phyloP scores from a whole-genome alignment of 1,140 invertebrate genomes.

The Aethina tumida region DNA sequence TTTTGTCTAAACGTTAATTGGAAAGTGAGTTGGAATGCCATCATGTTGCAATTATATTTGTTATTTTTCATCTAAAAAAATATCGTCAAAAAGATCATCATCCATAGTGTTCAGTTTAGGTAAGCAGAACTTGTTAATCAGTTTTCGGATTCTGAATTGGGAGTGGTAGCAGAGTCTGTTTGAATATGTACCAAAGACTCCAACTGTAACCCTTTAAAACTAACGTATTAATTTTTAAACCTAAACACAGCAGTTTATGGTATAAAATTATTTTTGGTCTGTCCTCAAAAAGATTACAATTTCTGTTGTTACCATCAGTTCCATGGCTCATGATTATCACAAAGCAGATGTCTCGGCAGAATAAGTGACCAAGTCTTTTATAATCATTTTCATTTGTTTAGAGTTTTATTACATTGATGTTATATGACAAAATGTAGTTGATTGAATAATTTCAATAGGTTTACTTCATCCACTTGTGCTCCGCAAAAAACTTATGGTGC shows the following conservation, averaged over 20 bases:
- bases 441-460: slow-evolving; percentile 42
- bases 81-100: no score
- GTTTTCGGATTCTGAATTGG: background rate
- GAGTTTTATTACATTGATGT: slow-evolving; percentile 25
- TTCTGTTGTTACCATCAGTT: slow-evolving; percentile 38
- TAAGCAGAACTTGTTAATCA: no score
- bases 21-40: no score
- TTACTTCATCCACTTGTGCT: slow-evolving; percentile 40
- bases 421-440: slow-evolving; percentile 42
- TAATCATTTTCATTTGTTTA: slow-evolving; percentile 17
- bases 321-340: slow-evolving; percentile 51
- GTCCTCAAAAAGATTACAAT: slow-evolving; percentile 45
- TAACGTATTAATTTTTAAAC: no score
- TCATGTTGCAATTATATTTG: no score
- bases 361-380: slow-evolving; percentile 10
- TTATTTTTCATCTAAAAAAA: no score
- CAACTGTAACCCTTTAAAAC: slow-evolving; percentile 10
- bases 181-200: slow-evolving; percentile 11
- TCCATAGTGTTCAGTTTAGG: no score
- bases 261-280: slow-evolving; percentile 74
- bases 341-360: slow-evolving; percentile 37
- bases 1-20: no score
- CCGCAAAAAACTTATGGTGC: no score
- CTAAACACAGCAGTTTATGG: slow-evolving; percentile 41
- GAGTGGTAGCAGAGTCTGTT: slow-evolving; percentile 6